Conservation (phyloP, 1,140 invertebrate genomes). For the Nylanderia fulva region DNA sequence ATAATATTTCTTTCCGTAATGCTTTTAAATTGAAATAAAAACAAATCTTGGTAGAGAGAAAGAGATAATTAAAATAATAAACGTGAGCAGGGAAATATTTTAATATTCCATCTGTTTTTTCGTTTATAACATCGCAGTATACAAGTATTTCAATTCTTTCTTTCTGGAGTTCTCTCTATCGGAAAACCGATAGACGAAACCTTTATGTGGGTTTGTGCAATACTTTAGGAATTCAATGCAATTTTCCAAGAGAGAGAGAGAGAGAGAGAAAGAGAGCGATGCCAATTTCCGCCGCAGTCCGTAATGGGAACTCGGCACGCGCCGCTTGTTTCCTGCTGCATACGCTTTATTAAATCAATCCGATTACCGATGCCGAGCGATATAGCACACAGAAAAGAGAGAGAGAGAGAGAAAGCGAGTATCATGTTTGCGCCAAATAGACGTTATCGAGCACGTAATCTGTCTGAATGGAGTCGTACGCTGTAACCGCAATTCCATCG, state of each 20-base stretch:
- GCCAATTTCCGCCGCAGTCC: neutral
- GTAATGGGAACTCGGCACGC: conserved; percentile 29
- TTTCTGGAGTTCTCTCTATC: neutral
- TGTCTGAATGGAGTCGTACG: conserved; percentile 70
- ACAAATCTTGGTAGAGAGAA: too few species aligned
- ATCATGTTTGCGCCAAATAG: conserved; percentile 72
- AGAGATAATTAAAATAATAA: too few species aligned
- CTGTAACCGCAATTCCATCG: conserved; percentile 75
- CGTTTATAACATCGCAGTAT: too few species aligned
- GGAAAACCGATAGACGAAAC: neutral
- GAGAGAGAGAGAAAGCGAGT: conserved; percentile 12
- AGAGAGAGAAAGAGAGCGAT: neutral
- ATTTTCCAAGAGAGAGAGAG: neutral
- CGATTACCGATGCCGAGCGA: conserved; percentile 49
- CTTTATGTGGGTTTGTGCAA: neutral
- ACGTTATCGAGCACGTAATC: conserved; percentile 77
- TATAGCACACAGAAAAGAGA: neutral
- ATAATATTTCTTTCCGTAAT: too few species aligned
- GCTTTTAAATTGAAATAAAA: too few species aligned
- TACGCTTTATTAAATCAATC: conserved; percentile 73
- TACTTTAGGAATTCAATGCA: neutral
- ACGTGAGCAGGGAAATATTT: neutral
- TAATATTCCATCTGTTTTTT: neutral
- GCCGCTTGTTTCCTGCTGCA: conserved; percentile 1
- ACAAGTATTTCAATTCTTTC: too few species aligned